Base-by-base conservation (phyloP, 2,888 invertebrate species). In the Andrena trimmerana region DNA sequence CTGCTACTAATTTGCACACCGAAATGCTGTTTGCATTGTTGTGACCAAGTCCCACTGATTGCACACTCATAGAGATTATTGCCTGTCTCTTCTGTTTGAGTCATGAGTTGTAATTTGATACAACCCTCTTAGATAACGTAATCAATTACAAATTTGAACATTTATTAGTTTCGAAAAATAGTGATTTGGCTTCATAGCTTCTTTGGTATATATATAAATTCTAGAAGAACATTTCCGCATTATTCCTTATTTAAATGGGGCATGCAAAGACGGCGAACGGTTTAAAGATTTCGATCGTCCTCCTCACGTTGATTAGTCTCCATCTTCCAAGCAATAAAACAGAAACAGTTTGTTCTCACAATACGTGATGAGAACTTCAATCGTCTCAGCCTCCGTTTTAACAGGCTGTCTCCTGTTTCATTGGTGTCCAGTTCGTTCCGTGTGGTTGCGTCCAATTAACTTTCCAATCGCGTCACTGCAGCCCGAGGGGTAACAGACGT, bases 381-480 rank as follows among this genome's bases (percentile, higher is more conserved):
- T n/a, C 31, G 2, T n/a, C 29, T 29, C 4, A 24, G 13, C 16
- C 48, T 48, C 7, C 13, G 29, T 29, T 70, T 6, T n/a, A 27
- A 27, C 63, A 31, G 52, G 27, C 42, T 60, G 62, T 27, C 48
- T 62, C 60, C 62, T n/a, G 27, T 62, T 71, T 70, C 31, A 36
- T 70, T 54, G 50, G 20, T 62, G 27, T 48, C 62, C 77, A 33
- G 13, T 42, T 57, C 48, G n/a, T 73, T 72, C 52, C 83, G 68
- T 52, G 75, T 66, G 83, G 67, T 75, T 85, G 66, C 33, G 69
- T 77, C 60, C 83, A 81, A 86, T 86, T 83, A 81, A 77, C 59
- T 72, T 69, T 42, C 36, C 62, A 52, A 27, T 69, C 42, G 68
- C 20, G 71, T 65, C 33, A 36, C 27, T 48, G 65, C 8, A 27